These are phyloP conservation scores for Sinohyriopsis cumingii DNA, from an alignment of 2,888 invertebrate species.

Conservation along the genomic window DNA sequence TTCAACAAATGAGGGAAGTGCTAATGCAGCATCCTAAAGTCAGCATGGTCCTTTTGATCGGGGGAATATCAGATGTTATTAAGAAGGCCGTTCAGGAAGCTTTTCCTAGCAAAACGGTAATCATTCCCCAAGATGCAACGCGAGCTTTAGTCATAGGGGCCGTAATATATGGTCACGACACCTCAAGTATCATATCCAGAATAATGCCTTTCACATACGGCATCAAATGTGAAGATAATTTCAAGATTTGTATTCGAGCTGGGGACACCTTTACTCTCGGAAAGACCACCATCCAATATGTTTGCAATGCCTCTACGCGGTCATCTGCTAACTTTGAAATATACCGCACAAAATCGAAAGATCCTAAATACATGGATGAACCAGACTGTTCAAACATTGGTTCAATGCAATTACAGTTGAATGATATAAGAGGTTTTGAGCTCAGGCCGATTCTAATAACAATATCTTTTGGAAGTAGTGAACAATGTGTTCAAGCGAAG, in stretches of 20 bases:
- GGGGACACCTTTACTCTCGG: too few species aligned
- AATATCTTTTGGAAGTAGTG: too few species aligned
- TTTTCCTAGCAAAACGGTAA: conserved; percentile 13
- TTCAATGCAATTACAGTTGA: too few species aligned
- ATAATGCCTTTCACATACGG: conserved; percentile 31
- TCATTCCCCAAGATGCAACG: conserved; percentile 20
- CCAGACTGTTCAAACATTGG: conserved; percentile 15
- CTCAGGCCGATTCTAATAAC: too few species aligned
- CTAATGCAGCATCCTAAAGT: conserved; percentile 14
- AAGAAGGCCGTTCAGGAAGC: conserved; percentile 13
- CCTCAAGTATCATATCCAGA: conserved; percentile 23
- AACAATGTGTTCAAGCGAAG: too few species aligned
- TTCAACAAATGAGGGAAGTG: conserved; percentile 8
- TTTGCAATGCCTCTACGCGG: too few species aligned
- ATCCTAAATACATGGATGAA: conserved; percentile 22
- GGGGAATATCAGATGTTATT: conserved; percentile 29
- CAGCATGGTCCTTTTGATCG: conserved; percentile 26
- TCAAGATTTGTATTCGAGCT: too few species aligned
- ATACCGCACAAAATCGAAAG: conserved; percentile 15
- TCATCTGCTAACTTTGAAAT: conserved; percentile 23
- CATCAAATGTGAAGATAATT: too few species aligned
- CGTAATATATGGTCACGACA: conserved; percentile 32
- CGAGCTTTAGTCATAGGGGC: conserved; percentile 31
- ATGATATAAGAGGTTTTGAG: too few species aligned
- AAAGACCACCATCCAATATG: too few species aligned